phyloP scores from a whole-genome alignment of 2,113 vertebrate genomes.

The Myrmophylax atrothorax region DNA sequence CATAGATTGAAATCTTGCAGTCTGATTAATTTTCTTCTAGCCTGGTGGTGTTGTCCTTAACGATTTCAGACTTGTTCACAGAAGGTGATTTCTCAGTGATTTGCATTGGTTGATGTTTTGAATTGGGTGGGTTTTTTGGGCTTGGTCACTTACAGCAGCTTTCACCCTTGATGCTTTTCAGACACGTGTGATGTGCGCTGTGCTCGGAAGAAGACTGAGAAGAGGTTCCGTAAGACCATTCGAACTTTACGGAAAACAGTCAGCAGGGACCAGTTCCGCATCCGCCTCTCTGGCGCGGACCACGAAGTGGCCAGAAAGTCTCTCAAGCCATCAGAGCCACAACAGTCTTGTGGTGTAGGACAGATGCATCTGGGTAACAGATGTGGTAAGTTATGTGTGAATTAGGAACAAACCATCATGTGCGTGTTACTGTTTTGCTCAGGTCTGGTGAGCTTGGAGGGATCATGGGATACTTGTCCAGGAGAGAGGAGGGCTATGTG shows the following conservation, averaged over 20 bases:
- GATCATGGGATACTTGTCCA: accelerated
- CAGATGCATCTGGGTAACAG: constrained; percentile 81
- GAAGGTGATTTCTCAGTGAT: background rate
- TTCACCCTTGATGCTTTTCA: constrained; percentile 71
- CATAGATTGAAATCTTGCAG: background rate
- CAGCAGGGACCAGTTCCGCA: constrained; percentile 89
- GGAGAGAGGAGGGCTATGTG: background rate
- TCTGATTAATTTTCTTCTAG: constrained; percentile 10
- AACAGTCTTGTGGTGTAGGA: constrained; percentile 81
- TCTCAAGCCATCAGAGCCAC: constrained; percentile 65
- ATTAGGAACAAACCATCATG: accelerated
- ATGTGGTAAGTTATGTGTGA: constrained; percentile 84
- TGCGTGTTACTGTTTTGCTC: background rate
- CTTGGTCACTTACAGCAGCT: background rate
- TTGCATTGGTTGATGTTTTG: background rate
- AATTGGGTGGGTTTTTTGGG: background rate
- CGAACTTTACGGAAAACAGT: constrained; percentile 90
- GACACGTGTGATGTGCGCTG: constrained; percentile 91
- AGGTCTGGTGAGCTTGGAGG: background rate
- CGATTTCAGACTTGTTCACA: background rate
- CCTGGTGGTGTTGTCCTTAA: background rate
- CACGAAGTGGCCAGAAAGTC: constrained; percentile 83
- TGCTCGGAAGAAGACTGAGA: constrained; percentile 86
- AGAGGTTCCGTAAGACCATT: constrained; percentile 91
- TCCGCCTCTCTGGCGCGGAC: constrained; percentile 86